These are phyloP conservation scores for Labeo calbasu DNA, from an alignment of 2,797 vertebrate species.

Conservation along the genomic window DNA sequence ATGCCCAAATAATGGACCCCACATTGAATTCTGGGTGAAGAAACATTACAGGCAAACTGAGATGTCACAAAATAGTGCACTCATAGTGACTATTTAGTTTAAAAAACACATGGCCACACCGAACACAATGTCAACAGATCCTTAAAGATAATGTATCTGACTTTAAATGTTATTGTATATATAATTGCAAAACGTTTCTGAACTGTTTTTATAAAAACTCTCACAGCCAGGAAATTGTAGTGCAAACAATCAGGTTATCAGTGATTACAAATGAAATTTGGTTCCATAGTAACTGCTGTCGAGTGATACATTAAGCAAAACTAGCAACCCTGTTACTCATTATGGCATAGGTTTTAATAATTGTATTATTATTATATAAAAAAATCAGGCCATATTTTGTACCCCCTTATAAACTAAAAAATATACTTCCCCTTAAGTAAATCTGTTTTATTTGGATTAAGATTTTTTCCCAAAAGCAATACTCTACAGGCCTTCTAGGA, in stretches of 20 bases:
- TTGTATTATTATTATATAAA: too few species aligned
- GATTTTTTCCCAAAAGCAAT: neutral
- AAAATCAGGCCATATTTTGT: neutral
- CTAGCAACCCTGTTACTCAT: neutral
- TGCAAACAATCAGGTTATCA: too few species aligned
- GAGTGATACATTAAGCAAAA: neutral
- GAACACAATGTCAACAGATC: neutral
- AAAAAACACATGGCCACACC: neutral
- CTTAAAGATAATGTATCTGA: neutral
- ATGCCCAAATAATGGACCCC: neutral
- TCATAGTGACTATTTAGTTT: neutral
- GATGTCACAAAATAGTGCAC: neutral
- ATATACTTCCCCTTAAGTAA: too few species aligned
- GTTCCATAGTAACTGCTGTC: neutral
- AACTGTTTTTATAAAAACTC: neutral
- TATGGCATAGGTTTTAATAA: neutral
- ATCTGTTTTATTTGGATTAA: neutral
- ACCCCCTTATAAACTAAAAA: neutral
- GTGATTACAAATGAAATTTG: neutral
- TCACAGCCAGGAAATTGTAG: neutral
- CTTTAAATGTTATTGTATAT: neutral
- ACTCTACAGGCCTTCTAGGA: neutral
- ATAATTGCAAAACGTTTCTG: neutral
- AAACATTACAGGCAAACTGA: neutral
- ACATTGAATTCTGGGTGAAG: neutral